Evolutionary conservation across 2,888 invertebrate genomes (phyloP), one percentile per base, ranked within the genome.

Genomic region (Hoplodrina blanda): DNA sequence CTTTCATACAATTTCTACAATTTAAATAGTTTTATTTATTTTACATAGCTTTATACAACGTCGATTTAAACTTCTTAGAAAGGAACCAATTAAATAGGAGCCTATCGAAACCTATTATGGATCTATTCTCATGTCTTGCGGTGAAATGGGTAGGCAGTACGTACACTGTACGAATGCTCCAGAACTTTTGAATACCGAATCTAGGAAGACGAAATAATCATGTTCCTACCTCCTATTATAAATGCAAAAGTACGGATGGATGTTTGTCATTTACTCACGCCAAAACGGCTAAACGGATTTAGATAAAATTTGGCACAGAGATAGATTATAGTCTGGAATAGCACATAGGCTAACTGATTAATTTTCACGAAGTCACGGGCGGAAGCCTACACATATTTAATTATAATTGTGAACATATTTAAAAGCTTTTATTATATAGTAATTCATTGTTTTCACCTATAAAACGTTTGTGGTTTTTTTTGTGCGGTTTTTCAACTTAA

Each of bases 391-490:
- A 25, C 25, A 25, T 62, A 30, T 53, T 49, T 8, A 15, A 50
- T 52, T 17, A 46, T 33, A 59, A 41, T 20, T 25, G 17, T 49
- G 15, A 41, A 54, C 57, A 17, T 4, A 17, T 30, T 11, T 59
- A 73, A 66, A 73, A 59, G 74, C 59, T 67, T 73, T 50, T 41
- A n/a, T n/a, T n/a, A n/a, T n/a, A 59, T 30, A 30, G 8, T 25
- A 41, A 49, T 62, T 55, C 15, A 49, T 13, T 52, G 17, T 59
- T 54, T 37, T n/a, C n/a, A 46, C 33, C 10, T 11, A 25, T 20
- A 6, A n/a, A 54, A 46, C 10, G 63, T 33, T 37, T 46, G 33
- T 19, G 30, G 41, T 53, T 25, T 10, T 59, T 59, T 69, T 53
- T 4, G 4, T n/a, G 46, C 13, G 65, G 52, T 41, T 54, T 30